Evolutionary conservation across 2,888 invertebrate genomes (phyloP), one percentile per base, ranked within the genome.

Genomic region (Eilema caniola): DNA sequence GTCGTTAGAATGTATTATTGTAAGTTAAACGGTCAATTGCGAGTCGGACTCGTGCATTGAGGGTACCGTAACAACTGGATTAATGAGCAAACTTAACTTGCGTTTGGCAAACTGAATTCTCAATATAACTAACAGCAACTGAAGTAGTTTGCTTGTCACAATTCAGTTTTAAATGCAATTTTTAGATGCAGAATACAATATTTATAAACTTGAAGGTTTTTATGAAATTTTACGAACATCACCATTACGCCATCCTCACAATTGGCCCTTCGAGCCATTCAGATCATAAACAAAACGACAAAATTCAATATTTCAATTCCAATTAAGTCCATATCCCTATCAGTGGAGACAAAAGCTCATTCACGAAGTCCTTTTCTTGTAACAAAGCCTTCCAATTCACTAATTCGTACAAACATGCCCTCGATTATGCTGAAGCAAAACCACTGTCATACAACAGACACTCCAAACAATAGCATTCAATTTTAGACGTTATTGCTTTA

Each of bases 351-450:
- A 62, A 70, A 62, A 41, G 20, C 47, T 31, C 65, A 63, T 63
- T 62, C 23, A 47, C 56, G n/a, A 31, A 63, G 24, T 53, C 59
- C 37, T 33, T 60, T 41, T n/a, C 20, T n/a, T 37, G 61, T 47
- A 33, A 71, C 71, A 67, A 57, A 65, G 66, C 61, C 56, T 69
- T 23, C 61, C 57, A 69, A 23, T 65, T 72, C 70, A 81, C 72
- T 81, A 78, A 81, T 81, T 79, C 69, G 62, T 57, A 71, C 74
- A 62, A 66, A 62, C 67, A n/a, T n/a, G n/a, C n/a, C n/a, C n/a
- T n/a, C n/a, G n/a, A n/a, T n/a, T n/a, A n/a, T n/a, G n/a, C n/a
- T n/a, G n/a, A n/a, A n/a, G n/a, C n/a, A n/a, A n/a, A n/a, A n/a
- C n/a, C n/a, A n/a, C n/a, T n/a, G n/a, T n/a, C n/a, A n/a, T n/a